Conservation (phyloP, 2,113 vertebrate genomes). For the Fukomys damarensis region DNA sequence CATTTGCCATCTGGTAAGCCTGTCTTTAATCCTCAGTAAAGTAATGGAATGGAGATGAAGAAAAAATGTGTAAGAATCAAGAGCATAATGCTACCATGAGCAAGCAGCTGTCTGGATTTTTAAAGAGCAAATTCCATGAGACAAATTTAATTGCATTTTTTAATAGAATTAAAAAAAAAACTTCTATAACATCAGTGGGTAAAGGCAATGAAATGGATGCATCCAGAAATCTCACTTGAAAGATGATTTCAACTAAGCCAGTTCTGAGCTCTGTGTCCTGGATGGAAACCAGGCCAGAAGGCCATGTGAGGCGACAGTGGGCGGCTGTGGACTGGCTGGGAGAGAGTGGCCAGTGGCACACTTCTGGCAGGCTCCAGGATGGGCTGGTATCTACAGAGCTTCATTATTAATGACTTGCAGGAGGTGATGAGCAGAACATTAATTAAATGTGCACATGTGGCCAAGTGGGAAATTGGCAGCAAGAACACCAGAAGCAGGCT, state of each 20-base stretch:
- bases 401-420: constrained; percentile 80
- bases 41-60: constrained; percentile 80
- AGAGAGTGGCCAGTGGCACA: constrained; percentile 23
- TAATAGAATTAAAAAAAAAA: constrained; percentile 80
- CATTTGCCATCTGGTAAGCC: constrained; percentile 78
- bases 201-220: constrained; percentile 74
- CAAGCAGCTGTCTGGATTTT: constrained; percentile 73
- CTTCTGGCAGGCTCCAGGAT: constrained; percentile 67
- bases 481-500: constrained; percentile 60
- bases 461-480: constrained; percentile 76
- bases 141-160: constrained; percentile 81
- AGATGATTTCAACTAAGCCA: constrained; percentile 83
- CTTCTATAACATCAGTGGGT: constrained; percentile 74
- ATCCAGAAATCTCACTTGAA: constrained; percentile 81
- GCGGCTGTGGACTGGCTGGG: constrained; percentile 19
- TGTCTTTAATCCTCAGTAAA: constrained; percentile 83
- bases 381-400: constrained; percentile 45
- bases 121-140: constrained; percentile 82
- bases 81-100: constrained; percentile 79
- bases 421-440: constrained; percentile 77
- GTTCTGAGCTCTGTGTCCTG: constrained; percentile 77
- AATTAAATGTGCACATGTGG: constrained; percentile 79
- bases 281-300: constrained; percentile 81
- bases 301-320: constrained; percentile 64
- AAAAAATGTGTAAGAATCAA: constrained; percentile 76